phyloP scores from a whole-genome alignment of 2,797 vertebrate genomes.

The Telmatherina bonti region DNA sequence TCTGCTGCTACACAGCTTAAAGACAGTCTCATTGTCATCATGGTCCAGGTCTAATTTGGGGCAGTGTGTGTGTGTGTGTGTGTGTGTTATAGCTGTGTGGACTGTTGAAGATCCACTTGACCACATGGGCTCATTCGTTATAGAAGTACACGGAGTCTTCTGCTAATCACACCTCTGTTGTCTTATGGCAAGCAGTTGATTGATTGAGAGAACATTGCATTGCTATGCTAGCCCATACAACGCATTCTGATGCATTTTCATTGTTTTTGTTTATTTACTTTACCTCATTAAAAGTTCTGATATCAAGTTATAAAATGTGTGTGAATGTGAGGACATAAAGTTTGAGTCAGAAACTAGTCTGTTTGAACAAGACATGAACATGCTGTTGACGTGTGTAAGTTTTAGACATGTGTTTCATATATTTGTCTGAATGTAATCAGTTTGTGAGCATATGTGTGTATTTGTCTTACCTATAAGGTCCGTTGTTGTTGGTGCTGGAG shows the following conservation, averaged over 20 bases:
- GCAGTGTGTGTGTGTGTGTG: neutral
- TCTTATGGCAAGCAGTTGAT: neutral
- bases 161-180: neutral
- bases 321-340: too few relatives aligned
- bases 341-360: too few relatives aligned
- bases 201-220: neutral
- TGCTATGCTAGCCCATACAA: neutral
- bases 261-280: neutral
- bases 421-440: neutral
- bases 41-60: neutral
- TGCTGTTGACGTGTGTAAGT: neutral
- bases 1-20: neutral
- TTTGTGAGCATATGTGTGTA: constrained; percentile 21
- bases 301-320: too few relatives aligned
- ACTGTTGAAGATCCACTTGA: neutral
- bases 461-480: constrained; percentile 22
- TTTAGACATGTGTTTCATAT: neutral
- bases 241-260: neutral
- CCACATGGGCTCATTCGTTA: neutral
- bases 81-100: neutral
- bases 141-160: neutral
- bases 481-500: constrained; percentile 44
- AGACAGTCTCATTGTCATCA: neutral
- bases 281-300: too few relatives aligned
- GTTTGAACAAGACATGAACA: neutral